phyloP scores from a whole-genome alignment of 1,140 invertebrate genomes.

The Drosophila parabipectinata region DNA sequence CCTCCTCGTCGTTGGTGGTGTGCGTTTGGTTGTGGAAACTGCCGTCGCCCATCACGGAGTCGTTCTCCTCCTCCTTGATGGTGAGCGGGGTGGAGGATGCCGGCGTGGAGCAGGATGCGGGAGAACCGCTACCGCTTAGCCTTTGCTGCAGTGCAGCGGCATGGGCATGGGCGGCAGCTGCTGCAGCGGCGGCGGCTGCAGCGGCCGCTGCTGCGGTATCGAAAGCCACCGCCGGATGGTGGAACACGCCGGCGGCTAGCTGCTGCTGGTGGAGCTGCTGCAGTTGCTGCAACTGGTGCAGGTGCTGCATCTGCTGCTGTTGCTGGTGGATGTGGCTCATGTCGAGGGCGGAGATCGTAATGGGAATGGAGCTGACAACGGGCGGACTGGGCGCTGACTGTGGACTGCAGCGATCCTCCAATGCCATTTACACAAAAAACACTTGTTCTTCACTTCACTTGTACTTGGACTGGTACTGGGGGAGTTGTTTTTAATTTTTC shows the following conservation, averaged over 20 bases:
- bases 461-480: conserved; percentile 12
- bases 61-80: conserved; percentile 82
- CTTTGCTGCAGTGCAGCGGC: conserved; percentile 72
- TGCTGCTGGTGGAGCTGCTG: conserved; percentile 81
- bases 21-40: conserved; percentile 75
- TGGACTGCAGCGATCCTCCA: conserved; percentile 87
- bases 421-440: conserved; percentile 84
- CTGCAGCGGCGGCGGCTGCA: conserved; percentile 67
- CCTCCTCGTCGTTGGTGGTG: conserved; percentile 54
- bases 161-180: conserved; percentile 61
- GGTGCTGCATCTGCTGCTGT: conserved; percentile 76
- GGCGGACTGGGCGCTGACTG: conserved; percentile 86
- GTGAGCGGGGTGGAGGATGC: conserved; percentile 70
- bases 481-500: conserved; percentile 16
- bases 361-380: conserved; percentile 46
- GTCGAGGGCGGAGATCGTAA: conserved; percentile 50
- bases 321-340: conserved; percentile 76
- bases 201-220: conserved; percentile 62
- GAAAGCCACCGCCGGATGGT: conserved; percentile 70
- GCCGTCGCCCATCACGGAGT: conserved; percentile 78
- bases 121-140: conserved; percentile 59
- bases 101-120: conserved; percentile 74
- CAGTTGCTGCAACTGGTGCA: conserved; percentile 76
- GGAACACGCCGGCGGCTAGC: conserved; percentile 71
- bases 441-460: conserved; percentile 27